phyloP scores from a whole-genome alignment of 1,140 invertebrate species.

The Lepidurus arcticus region DNA sequence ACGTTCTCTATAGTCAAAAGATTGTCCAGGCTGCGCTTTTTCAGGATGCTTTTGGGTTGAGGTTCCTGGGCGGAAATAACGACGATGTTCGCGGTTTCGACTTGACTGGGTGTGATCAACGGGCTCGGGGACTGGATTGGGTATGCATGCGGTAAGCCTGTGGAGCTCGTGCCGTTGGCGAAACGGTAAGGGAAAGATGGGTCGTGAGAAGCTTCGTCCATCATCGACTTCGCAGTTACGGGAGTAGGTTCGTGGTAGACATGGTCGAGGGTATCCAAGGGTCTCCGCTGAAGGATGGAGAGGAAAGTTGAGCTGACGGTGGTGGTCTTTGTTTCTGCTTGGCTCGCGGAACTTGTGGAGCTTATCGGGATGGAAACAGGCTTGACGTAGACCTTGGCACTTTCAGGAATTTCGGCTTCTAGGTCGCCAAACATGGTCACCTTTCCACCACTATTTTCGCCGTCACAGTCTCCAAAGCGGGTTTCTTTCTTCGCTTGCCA shows the following conservation, averaged over 20 bases:
- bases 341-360: background rate
- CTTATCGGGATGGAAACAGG: background rate
- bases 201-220: background rate
- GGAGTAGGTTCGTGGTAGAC: background rate
- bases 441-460: background rate
- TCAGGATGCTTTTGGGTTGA: slow-evolving; percentile 32
- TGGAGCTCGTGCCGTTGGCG: background rate
- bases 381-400: background rate
- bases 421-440: background rate
- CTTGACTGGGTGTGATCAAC: background rate
- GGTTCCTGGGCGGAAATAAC: slow-evolving; percentile 29
- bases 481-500: slow-evolving; percentile 30
- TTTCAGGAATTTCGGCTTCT: slow-evolving; percentile 1
- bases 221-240: background rate
- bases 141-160: background rate
- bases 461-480: background rate
- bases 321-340: background rate
- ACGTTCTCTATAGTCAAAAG: slow-evolving; percentile 24
- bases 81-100: slow-evolving; percentile 27
- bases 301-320: background rate
- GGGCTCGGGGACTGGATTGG: background rate
- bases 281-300: slow-evolving; percentile 11
- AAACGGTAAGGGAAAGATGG: background rate
- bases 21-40: slow-evolving; percentile 30
- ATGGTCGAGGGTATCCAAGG: slow-evolving; percentile 2